phyloP scores from a whole-genome alignment of 1,140 invertebrate species.

The Trichoplusia ni region DNA sequence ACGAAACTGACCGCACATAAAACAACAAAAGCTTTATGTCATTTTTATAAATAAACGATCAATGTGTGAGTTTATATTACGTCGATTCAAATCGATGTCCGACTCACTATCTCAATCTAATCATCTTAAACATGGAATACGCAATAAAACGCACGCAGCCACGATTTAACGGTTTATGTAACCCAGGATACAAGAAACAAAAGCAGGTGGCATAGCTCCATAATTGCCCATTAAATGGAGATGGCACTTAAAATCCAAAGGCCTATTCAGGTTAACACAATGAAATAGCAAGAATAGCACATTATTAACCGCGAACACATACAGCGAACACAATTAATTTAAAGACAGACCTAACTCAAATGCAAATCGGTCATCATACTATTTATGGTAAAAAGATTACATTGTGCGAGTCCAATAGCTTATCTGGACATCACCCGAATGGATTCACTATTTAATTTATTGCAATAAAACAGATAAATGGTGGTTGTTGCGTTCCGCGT shows the following conservation, averaged over 20 bases:
- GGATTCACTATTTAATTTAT: constrained; percentile 75
- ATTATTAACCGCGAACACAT: constrained; percentile 64
- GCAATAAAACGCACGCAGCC: neutral
- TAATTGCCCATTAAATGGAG: constrained; percentile 71
- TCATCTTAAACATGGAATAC: constrained; percentile 7
- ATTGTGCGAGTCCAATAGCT: constrained; percentile 72
- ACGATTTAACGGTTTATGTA: constrained; percentile 20
- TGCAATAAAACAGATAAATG: constrained; percentile 79
- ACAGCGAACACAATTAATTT: constrained; percentile 68
- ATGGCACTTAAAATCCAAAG: constrained; percentile 63
- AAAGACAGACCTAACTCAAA: constrained; percentile 64
- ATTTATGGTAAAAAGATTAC: constrained; percentile 79
- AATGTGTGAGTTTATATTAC: too few species aligned
- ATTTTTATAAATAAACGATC: too few species aligned
- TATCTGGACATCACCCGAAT: constrained; percentile 71
- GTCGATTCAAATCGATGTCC: neutral
- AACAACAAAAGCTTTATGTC: too few species aligned
- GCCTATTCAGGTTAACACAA: constrained; percentile 66
- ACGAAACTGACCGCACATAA: too few species aligned
- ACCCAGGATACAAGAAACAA: constrained; percentile 37
- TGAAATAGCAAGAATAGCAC: constrained; percentile 72
- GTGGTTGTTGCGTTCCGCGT: constrained; percentile 68
- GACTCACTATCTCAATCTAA: neutral
- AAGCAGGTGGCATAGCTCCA: constrained; percentile 47
- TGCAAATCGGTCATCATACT: constrained; percentile 70